Conservation (phyloP, 1,140 invertebrate genomes). For the Whitmania pigra region DNA sequence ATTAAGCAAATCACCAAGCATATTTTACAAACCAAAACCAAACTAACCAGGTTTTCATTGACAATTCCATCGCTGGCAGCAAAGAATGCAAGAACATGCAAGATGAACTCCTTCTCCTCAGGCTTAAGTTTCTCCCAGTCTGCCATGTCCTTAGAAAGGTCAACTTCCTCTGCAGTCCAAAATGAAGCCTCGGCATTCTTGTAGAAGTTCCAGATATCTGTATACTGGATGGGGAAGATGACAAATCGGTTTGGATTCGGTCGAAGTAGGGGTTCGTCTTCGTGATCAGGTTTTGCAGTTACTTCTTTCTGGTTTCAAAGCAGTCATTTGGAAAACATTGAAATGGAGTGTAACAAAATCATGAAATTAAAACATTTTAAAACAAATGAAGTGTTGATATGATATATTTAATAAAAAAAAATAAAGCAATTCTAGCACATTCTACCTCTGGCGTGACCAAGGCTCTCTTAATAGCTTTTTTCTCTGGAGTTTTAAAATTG, state of each 20-base stretch:
- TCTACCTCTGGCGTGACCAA: no score
- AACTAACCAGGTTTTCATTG: conserved; percentile 79
- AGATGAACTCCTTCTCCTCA: conserved; percentile 85
- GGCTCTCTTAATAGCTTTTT: no score
- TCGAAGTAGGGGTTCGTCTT: conserved; percentile 65
- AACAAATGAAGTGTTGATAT: no score
- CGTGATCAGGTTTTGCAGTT: no score
- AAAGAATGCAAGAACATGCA: conserved; percentile 94
- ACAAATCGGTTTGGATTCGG: conserved; percentile 88
- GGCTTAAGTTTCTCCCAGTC: conserved; percentile 75
- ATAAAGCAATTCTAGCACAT: no score
- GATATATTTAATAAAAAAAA: no score
- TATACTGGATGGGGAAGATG: conserved; percentile 87
- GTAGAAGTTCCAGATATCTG: conserved; percentile 93
- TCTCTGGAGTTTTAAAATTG: no score
- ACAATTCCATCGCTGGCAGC: conserved; percentile 99
- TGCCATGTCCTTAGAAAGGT: conserved; percentile 57
- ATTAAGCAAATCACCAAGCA: neutral
- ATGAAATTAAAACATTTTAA: no score
- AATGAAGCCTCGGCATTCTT: conserved; percentile 98
- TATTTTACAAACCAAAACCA: conserved; percentile 8
- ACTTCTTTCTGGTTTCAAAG: no score
- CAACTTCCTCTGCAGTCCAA: conserved; percentile 88
- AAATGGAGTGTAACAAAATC: no score
- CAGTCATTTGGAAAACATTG: no score